These are phyloP conservation scores for Pelusios castaneus DNA, from an alignment of 2,113 vertebrate genomes.

Conservation along the genomic window DNA sequence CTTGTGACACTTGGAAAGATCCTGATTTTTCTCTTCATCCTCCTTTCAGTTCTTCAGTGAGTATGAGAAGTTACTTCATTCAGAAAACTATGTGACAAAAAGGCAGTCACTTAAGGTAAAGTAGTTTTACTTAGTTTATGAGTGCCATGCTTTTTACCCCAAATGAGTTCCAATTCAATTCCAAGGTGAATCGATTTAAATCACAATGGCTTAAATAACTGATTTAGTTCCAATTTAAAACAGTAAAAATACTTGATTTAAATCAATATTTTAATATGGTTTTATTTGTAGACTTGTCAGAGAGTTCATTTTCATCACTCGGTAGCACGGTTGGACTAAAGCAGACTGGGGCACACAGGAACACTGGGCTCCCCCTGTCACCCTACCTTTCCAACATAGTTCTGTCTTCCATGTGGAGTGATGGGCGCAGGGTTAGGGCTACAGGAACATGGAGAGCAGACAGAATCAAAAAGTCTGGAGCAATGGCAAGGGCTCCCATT, in stretches of 20 bases:
- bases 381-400: not conserved
- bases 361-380: not conserved
- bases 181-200: not conserved
- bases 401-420: not conserved
- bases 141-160: not conserved
- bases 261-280: not conserved
- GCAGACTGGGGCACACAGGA: not conserved
- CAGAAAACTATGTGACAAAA: slow-evolving; percentile 90
- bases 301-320: not conserved
- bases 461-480: not conserved
- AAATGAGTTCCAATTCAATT: not conserved
- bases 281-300: not conserved
- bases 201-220: not conserved
- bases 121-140: not conserved
- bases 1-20: not conserved
- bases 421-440: not conserved
- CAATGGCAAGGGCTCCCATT: not conserved
- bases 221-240: not conserved
- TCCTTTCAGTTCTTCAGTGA: slow-evolving; percentile 87
- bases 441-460: not conserved
- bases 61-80: slow-evolving; percentile 89
- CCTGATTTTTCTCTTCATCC: slow-evolving; percentile 44
- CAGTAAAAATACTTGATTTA: not conserved
- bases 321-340: not conserved
- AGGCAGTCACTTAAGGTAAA: slow-evolving; percentile 88